A percentile compares a stretch with the other conserved stretches of the same genome.
Evolutionary conservation across 1,140 invertebrate genomes (phyloP).

Genomic region (Oedothorax gibbosus): DNA sequence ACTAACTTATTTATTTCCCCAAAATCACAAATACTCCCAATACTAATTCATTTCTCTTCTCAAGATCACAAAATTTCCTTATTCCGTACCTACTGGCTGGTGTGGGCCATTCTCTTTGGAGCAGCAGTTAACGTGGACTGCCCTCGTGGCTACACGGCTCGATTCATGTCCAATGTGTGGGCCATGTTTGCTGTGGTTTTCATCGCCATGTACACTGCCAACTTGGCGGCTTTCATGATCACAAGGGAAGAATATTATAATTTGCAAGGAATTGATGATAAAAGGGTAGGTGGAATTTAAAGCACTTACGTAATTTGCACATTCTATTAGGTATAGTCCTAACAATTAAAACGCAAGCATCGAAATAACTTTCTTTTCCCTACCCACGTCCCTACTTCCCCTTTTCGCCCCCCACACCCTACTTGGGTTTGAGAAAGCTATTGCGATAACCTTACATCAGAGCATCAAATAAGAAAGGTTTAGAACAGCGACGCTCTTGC

Average conservation of each 20-base stretch:
- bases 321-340: too few relatives aligned
- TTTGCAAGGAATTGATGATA: constrained; percentile 91
- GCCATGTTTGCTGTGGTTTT: constrained; percentile 97
- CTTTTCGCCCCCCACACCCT: too few relatives aligned
- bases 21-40: too few relatives aligned
- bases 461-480: too few relatives aligned
- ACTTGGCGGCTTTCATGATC: constrained; percentile 99
- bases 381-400: too few relatives aligned
- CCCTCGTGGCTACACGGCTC: constrained; percentile 90
- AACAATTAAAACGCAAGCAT: too few relatives aligned
- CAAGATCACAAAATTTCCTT: constrained; percentile 86
- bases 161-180: constrained; percentile 97
- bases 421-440: too few relatives aligned
- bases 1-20: too few relatives aligned
- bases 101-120: constrained; percentile 99
- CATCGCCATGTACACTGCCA: constrained; percentile 93
- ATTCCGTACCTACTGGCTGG: constrained; percentile 97
- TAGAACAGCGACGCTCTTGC: too few relatives aligned
- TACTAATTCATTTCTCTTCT: constrained; percentile 32
- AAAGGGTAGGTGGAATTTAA: constrained; percentile 70
- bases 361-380: too few relatives aligned
- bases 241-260: constrained; percentile 97
- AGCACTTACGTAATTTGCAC: too few relatives aligned
- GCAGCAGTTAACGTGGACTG: constrained; percentile 97
- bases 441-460: too few relatives aligned